Base-by-base conservation (phyloP, 2,888 invertebrate species). In the Balanococcus diminutus region DNA sequence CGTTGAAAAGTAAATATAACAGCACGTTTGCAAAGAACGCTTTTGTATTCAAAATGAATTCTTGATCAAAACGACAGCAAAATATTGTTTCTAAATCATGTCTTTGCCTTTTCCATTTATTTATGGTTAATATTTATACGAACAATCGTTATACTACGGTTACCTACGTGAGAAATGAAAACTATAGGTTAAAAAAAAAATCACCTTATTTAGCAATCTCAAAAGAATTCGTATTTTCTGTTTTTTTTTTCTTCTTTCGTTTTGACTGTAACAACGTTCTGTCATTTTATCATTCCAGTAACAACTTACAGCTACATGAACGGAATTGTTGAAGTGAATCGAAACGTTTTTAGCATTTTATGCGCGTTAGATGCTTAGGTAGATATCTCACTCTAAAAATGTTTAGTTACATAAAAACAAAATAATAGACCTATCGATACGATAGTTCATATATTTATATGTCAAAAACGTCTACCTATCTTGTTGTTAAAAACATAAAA, bases 41-140 rank as follows among this genome's bases (percentile, higher is more conserved):
- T 72, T 72, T 72, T 31, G 72, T 72, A 72, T 72, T 72, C 72
- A 72, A 72, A 72, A 72, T 72, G 72, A 72, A 72, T 72, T 28
- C 31, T 31, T 31, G 72, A 72, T 72, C 31, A 31, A 28, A 72
- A 72, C 72, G 31, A 32, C 31, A 72, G 31, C 72, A 32, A 72
- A 72, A 72, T 72, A 72, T 72, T 72, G 72, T 72, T 72, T 72
- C 72, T 31, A 72, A 72, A 72, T 72, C 16, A 72, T 72, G 72
- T 72, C 72, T 72, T 67, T 72, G 72, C 72, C 31, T 72, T 72
- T 72, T n/a, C 72, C 72, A 72, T 72, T 72, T 72, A 72, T 72
- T 72, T 72, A 56, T 19, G 72, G 8, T 72, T 72, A 11, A 72
- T 72, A 72, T 72, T 72, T 72, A 72, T 72, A 31, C 72, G 72